Percentiles rank a stretch among this genome's conserved stretches.
phyloP scores from a whole-genome alignment of 2,113 vertebrate genomes.

The Cheirogaleus medius region DNA sequence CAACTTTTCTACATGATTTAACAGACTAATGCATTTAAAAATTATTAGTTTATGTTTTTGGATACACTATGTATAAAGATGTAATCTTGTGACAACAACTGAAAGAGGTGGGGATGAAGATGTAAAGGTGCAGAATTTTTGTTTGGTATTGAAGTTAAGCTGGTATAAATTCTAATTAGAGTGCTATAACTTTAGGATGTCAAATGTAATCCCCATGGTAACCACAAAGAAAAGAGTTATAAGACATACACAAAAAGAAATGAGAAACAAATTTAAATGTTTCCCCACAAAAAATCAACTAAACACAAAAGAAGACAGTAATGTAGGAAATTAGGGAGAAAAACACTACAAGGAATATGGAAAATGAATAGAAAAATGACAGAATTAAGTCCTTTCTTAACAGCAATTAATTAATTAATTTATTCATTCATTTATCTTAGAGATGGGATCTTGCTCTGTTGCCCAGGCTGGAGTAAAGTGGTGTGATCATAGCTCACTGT shows the following conservation, averaged over 20 bases:
- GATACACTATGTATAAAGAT: not conserved
- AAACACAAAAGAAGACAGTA: not conserved
- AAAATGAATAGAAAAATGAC: not conserved
- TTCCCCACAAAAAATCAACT: not conserved
- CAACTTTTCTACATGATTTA: not conserved
- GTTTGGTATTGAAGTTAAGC: not conserved
- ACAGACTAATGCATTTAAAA: not conserved
- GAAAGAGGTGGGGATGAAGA: not conserved
- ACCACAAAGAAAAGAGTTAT: not conserved
- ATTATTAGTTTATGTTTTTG: not conserved
- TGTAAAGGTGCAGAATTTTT: not conserved
- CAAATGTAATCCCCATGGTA: not conserved
- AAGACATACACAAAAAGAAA: not conserved
- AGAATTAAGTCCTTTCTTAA: not conserved
- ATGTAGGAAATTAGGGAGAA: not conserved
- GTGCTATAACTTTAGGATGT: not conserved
- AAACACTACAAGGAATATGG: not conserved
- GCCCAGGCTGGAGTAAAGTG: too few relatives aligned
- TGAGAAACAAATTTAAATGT: not conserved
- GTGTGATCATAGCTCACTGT: too few relatives aligned
- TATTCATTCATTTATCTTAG: too few relatives aligned
- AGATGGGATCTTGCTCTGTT: too few relatives aligned
- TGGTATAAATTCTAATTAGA: not conserved
- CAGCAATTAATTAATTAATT: not conserved
- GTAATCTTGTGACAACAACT: not conserved